Percentiles rank a stretch among this genome's conserved stretches.
phyloP scores from a whole-genome alignment of 92 coral and sea anemone species.

The Epizoanthus ramosus region DNA sequence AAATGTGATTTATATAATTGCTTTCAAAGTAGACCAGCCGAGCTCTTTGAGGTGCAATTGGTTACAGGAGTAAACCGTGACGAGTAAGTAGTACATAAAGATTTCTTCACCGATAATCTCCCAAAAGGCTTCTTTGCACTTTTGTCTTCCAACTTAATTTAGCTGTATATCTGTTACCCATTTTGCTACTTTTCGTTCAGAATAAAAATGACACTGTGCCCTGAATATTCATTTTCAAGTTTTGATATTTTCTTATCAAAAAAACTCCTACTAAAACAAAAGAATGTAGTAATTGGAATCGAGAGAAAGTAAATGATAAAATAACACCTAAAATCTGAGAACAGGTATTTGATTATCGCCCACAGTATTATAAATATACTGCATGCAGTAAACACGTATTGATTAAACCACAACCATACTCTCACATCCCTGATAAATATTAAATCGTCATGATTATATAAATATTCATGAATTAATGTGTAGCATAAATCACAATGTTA shows the following conservation, averaged over 20 bases:
- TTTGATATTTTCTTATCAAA: too few relatives aligned
- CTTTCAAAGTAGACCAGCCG: constrained; percentile 41
- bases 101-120: neutral
- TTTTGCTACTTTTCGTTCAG: too few relatives aligned
- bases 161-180: too few relatives aligned
- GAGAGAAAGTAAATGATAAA: too few relatives aligned
- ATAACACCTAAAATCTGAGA: constrained; percentile 6
- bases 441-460: neutral
- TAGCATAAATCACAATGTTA: too few relatives aligned
- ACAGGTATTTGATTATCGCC: neutral
- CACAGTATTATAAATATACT: neutral
- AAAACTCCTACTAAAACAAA: too few relatives aligned
- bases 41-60: constrained; percentile 43
- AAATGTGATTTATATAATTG: constrained; percentile 24
- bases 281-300: too few relatives aligned
- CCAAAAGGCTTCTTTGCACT: too few relatives aligned
- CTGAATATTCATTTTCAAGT: too few relatives aligned
- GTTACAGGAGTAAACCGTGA: constrained; percentile 36
- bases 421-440: neutral
- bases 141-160: too few relatives aligned
- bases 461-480: neutral
- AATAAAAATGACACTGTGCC: too few relatives aligned
- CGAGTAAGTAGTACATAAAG: constrained; percentile 18
- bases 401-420: neutral
- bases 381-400: constrained; percentile 4